A percentile compares a stretch with the other conserved stretches of the same genome.
These are phyloP conservation scores for Plagodis pulveraria DNA, from an alignment of 2,888 invertebrate species.

Conservation along the genomic window DNA sequence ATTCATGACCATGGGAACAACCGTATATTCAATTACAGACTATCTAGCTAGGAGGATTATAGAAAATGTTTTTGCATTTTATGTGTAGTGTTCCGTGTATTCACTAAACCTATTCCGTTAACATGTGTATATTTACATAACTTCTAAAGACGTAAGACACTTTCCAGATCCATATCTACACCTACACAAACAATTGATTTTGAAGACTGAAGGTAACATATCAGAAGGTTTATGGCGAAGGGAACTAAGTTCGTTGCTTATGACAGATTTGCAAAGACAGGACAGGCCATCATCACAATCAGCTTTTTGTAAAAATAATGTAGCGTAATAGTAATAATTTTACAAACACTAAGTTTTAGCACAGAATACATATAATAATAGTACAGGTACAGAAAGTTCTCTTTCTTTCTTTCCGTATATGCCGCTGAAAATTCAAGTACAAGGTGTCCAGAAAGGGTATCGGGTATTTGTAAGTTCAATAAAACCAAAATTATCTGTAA, in stretches of 20 bases:
- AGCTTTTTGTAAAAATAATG: conserved; percentile 37
- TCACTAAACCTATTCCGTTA: conserved; percentile 35
- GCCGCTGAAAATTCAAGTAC: too few species aligned
- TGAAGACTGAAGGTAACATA: conserved; percentile 33
- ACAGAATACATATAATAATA: too few species aligned
- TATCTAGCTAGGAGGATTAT: conserved; percentile 41
- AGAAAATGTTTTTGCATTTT: conserved; percentile 39
- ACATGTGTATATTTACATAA: conserved; percentile 38
- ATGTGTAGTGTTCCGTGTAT: conserved; percentile 41
- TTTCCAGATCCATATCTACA: conserved; percentile 12
- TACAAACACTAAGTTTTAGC: too few species aligned
- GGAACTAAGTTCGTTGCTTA: conserved; percentile 31
- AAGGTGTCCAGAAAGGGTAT: not conserved
- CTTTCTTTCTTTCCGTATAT: too few species aligned
- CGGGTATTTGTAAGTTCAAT: conserved; percentile 5
- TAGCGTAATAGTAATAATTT: conserved; percentile 33
- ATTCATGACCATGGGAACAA: conserved; percentile 41
- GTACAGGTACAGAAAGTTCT: too few species aligned
- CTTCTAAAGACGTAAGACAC: conserved; percentile 8
- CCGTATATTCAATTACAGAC: conserved; percentile 35
- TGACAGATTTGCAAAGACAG: conserved; percentile 32
- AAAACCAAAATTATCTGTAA: conserved; percentile 5
- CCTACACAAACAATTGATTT: conserved; percentile 24
- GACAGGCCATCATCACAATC: conserved; percentile 36
- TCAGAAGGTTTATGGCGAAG: conserved; percentile 36